A percentile compares a stretch with the other conserved stretches of the same genome.
These are phyloP conservation scores for Brachionus calyciflorus DNA, from an alignment of 1,140 invertebrate species.

Conservation along the genomic window DNA sequence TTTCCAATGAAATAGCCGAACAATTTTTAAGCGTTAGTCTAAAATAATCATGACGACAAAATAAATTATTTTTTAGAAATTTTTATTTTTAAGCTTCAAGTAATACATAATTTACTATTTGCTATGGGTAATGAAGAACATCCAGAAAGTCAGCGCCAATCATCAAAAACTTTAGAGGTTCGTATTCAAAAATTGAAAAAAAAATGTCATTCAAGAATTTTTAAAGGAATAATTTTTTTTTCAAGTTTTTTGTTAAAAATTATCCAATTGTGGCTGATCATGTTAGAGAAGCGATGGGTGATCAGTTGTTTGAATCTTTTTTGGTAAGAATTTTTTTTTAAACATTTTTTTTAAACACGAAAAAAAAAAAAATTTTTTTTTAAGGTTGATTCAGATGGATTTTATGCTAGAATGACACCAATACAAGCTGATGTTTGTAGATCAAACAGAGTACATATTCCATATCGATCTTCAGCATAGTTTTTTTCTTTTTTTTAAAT, in stretches of 20 bases:
- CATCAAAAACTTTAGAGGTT: constrained; percentile 58
- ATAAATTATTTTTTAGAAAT: neutral
- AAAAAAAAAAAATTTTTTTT: constrained; percentile 42
- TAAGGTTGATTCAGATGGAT: constrained; percentile 57
- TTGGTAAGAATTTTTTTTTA: constrained; percentile 56
- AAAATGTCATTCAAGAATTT: too few species aligned
- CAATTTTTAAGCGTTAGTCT: constrained; percentile 42
- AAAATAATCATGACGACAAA: neutral
- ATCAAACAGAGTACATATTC: constrained; percentile 60
- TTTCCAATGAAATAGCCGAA: constrained; percentile 33
- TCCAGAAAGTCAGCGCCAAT: constrained; percentile 60
- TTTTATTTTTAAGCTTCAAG: constrained; percentile 51
- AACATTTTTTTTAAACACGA: too few species aligned
- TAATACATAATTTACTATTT: constrained; percentile 57
- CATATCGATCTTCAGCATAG: constrained; percentile 46
- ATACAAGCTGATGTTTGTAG: constrained; percentile 59
- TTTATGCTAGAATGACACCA: constrained; percentile 60
- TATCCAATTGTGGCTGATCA: constrained; percentile 60
- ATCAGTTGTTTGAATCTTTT: constrained; percentile 57
- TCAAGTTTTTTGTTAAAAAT: constrained; percentile 57
- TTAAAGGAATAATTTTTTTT: constrained; percentile 47
- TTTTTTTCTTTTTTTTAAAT: too few species aligned
- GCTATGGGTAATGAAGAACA: constrained; percentile 60
- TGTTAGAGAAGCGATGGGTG: constrained; percentile 59
- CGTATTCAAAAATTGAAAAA: neutral